Evolutionary conservation across 1,140 invertebrate species (phyloP).

Genomic region (Artemia franciscana): DNA sequence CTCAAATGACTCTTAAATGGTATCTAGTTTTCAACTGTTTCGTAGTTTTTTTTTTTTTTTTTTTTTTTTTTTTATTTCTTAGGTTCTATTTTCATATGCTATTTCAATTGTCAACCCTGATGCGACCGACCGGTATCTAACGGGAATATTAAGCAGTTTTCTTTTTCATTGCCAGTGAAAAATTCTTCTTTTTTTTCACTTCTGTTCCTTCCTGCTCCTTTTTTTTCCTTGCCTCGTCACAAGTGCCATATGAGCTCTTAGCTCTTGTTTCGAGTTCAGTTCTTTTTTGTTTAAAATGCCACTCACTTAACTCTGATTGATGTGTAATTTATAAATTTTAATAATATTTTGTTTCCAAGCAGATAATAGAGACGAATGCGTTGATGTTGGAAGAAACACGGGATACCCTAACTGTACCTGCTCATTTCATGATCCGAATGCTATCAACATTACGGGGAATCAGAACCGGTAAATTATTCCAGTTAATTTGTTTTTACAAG

Average conservation of each 20-base stretch:
- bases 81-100: no score
- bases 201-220: slow-evolving; percentile 3
- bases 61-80: no score
- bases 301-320: neutral
- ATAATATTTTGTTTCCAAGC: slow-evolving; percentile 16
- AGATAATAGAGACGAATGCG: slow-evolving; percentile 59
- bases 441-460: slow-evolving; percentile 52
- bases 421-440: slow-evolving; percentile 67
- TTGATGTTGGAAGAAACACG: slow-evolving; percentile 68
- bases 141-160: no score
- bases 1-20: no score
- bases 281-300: slow-evolving; percentile 3
- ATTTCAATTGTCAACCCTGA: no score
- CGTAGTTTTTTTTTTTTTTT: no score
- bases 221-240: slow-evolving; percentile 2
- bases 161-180: no score
- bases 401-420: slow-evolving; percentile 70
- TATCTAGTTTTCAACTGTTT: no score
- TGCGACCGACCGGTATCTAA: no score
- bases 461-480: slow-evolving; percentile 26
- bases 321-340: slow-evolving; percentile 11
- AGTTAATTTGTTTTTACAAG: no score
- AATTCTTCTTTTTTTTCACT: slow-evolving; percentile 1
- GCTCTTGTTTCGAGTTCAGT: no score
- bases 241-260: no score